phyloP scores from a whole-genome alignment of 1,140 invertebrate species.

The Papilio dardanus region DNA sequence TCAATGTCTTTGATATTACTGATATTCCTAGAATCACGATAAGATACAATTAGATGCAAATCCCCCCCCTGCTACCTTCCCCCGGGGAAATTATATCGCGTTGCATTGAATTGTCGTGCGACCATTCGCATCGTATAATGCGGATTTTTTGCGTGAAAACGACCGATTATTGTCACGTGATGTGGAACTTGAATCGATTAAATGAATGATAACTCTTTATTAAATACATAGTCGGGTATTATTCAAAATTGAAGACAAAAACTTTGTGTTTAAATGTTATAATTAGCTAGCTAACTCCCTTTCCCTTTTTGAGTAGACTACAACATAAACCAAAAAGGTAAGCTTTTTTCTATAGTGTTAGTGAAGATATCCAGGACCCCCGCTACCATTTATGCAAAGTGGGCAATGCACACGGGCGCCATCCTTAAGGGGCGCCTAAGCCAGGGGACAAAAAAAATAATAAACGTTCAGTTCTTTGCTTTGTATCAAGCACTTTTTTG shows the following conservation, averaged over 20 bases:
- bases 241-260: not conserved
- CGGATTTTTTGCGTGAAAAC: slow-evolving; percentile 18
- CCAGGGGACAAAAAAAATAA: too few relatives aligned
- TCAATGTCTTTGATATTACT: not conserved
- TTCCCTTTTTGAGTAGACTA: too few relatives aligned
- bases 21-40: not conserved
- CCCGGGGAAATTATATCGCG: not conserved
- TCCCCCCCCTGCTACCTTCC: not conserved
- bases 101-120: slow-evolving; percentile 15
- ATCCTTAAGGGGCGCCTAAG: too few relatives aligned
- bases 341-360: too few relatives aligned
- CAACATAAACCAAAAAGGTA: too few relatives aligned
- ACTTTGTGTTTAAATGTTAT: too few relatives aligned
- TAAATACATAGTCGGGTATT: not conserved
- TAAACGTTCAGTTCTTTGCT: too few relatives aligned
- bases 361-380: too few relatives aligned
- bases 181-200: slow-evolving; percentile 3
- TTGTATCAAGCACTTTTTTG: too few relatives aligned
- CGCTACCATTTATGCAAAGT: too few relatives aligned
- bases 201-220: not conserved
- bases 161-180: not conserved
- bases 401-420: too few relatives aligned
- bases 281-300: too few relatives aligned
- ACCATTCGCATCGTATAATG: not conserved
- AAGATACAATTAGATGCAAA: slow-evolving; percentile 7